A percentile compares a stretch with the other conserved stretches of the same genome.
These are phyloP conservation scores for Magallana ariakensis DNA, from an alignment of 1,140 invertebrate genomes.

Conservation along the genomic window DNA sequence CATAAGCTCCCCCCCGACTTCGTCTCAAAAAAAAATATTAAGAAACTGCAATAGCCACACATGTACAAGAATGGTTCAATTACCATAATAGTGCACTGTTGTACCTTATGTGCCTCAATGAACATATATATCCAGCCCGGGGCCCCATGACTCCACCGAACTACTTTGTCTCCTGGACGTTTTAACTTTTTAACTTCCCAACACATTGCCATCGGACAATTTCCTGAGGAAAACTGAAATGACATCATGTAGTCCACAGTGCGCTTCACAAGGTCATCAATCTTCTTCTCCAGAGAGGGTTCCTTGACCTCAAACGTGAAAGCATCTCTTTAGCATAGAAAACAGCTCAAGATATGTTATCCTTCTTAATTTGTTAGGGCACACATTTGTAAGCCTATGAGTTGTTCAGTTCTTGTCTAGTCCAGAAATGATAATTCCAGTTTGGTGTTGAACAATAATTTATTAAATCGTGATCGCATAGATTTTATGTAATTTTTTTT, in stretches of 20 bases:
- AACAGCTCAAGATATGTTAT: neutral
- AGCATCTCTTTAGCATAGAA: neutral
- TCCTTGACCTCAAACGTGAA: constrained; percentile 63
- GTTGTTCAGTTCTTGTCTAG: too few species aligned
- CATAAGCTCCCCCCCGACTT: too few species aligned
- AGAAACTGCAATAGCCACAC: too few species aligned
- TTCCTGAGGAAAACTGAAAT: constrained; percentile 86
- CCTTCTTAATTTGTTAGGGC: neutral
- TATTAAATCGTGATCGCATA: too few species aligned
- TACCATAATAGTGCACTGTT: neutral
- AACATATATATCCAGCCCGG: constrained; percentile 91
- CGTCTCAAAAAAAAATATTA: too few species aligned
- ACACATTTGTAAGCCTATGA: too few species aligned
- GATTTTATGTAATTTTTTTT: too few species aligned
- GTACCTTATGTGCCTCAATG: constrained; percentile 87
- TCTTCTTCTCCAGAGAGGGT: constrained; percentile 57
- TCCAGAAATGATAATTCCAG: too few species aligned
- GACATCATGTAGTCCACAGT: constrained; percentile 84
- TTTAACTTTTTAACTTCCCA: constrained; percentile 81
- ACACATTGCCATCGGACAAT: constrained; percentile 89
- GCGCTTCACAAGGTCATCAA: constrained; percentile 80
- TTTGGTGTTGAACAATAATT: too few species aligned
- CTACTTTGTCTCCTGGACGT: constrained; percentile 85
- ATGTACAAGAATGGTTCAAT: too few species aligned
- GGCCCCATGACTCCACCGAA: constrained; percentile 98